Evolutionary conservation across 2,797 vertebrate genomes (phyloP).

Genomic region (Acropternis orthonyx): DNA sequence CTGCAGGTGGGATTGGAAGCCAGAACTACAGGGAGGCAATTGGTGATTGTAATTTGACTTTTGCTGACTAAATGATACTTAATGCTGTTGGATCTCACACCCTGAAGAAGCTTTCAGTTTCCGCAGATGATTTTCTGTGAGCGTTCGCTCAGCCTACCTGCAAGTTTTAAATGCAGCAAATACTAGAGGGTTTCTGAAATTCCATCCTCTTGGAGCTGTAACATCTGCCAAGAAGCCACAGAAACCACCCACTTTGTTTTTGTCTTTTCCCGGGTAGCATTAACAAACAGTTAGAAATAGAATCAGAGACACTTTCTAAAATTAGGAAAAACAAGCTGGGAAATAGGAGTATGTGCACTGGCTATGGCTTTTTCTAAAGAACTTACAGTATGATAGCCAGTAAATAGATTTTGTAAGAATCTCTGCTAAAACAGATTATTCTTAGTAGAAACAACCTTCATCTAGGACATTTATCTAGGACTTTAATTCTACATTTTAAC

Average conservation of each 20-base stretch:
- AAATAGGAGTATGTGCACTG: neutral
- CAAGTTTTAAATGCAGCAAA: neutral
- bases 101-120: neutral
- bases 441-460: neutral
- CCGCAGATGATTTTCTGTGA: neutral
- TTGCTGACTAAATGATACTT: neutral
- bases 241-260: constrained; percentile 45
- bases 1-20: neutral
- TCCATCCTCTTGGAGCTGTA: constrained; percentile 19
- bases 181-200: neutral
- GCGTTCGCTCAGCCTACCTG: neutral
- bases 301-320: constrained; percentile 27
- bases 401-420: constrained; percentile 18
- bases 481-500: neutral
- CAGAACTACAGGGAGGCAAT: neutral
- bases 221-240: constrained; percentile 42
- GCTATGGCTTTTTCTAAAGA: constrained; percentile 1
- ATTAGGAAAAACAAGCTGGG: constrained; percentile 23
- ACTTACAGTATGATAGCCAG: neutral
- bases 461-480: neutral
- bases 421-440: neutral
- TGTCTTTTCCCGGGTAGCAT: constrained; percentile 49
- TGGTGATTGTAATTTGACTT: neutral
- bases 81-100: neutral
- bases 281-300: constrained; percentile 46